Percentiles rank a stretch among this genome's conserved stretches.
These are phyloP conservation scores for Alces alces DNA, from an alignment of 2,113 vertebrate genomes.

Conservation along the genomic window DNA sequence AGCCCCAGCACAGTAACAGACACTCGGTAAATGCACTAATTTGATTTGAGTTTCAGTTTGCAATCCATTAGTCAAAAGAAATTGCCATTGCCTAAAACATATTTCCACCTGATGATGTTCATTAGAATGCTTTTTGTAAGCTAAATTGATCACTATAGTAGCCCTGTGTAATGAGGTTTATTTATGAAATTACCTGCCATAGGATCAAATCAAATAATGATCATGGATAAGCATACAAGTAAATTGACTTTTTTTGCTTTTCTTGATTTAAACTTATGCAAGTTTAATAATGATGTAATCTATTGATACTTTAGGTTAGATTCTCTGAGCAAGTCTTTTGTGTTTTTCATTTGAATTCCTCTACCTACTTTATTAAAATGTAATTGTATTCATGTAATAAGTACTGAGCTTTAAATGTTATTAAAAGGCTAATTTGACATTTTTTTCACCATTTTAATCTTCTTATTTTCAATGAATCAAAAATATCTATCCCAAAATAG, in stretches of 20 bases:
- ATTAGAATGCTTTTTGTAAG: neutral
- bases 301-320: neutral
- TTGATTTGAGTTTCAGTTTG: neutral
- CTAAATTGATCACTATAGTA: neutral
- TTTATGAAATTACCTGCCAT: slow-evolving; percentile 3
- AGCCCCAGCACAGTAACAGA: neutral
- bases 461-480: neutral
- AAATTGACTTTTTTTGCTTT: neutral
- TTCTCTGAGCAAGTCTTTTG: neutral
- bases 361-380: neutral
- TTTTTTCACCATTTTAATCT: neutral
- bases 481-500: neutral
- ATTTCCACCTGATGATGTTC: neutral
- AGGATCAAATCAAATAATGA: neutral
- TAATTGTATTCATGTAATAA: neutral
- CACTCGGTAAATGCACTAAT: neutral
- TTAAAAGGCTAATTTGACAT: neutral
- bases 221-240: neutral
- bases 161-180: neutral
- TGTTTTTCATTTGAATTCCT: neutral
- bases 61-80: neutral
- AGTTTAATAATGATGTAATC: neutral
- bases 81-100: neutral
- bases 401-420: neutral
- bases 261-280: neutral